These are phyloP conservation scores for Diorhabda elongata DNA, from an alignment of 1,140 invertebrate species.

Conservation along the genomic window DNA sequence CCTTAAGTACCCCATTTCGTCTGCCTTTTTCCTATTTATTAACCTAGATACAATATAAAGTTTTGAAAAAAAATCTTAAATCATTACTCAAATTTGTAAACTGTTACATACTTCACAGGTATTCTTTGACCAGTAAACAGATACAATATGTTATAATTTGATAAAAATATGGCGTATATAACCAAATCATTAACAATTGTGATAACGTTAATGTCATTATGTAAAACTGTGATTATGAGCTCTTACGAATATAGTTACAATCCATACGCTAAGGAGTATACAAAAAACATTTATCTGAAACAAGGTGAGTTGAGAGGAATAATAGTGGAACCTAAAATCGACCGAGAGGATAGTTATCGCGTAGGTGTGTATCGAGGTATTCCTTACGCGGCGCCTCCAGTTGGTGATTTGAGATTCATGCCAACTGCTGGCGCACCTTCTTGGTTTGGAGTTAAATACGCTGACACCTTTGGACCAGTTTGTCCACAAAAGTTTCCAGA, in stretches of 20 bases:
- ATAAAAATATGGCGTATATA: slow-evolving; percentile 25
- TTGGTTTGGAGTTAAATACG: slow-evolving; percentile 44
- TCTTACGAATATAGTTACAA: slow-evolving; percentile 22
- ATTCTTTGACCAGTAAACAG: too few species aligned
- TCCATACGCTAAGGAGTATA: slow-evolving; percentile 26
- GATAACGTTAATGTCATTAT: slow-evolving; percentile 21
- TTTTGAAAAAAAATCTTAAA: too few species aligned
- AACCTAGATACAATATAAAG: too few species aligned
- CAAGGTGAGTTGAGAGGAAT: slow-evolving; percentile 53
- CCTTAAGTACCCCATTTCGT: too few species aligned
- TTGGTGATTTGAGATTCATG: slow-evolving; percentile 75
- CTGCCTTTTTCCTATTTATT: too few species aligned
- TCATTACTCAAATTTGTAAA: too few species aligned
- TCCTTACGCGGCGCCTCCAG: slow-evolving; percentile 88
- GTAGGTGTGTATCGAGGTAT: slow-evolving; percentile 70
- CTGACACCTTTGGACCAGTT: slow-evolving; percentile 72
- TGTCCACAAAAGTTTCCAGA: slow-evolving; percentile 76
- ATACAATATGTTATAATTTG: too few species aligned
- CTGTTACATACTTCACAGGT: too few species aligned
- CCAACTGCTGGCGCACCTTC: slow-evolving; percentile 63
- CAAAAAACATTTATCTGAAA: slow-evolving; percentile 37
- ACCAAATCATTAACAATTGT: slow-evolving; percentile 29
- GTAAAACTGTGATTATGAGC: not conserved
- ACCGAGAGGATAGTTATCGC: slow-evolving; percentile 49
- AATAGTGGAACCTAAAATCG: slow-evolving; percentile 53